Evolutionary conservation across 1,140 invertebrate genomes (phyloP).

Genomic region (Anadara kagoshimensis): DNA sequence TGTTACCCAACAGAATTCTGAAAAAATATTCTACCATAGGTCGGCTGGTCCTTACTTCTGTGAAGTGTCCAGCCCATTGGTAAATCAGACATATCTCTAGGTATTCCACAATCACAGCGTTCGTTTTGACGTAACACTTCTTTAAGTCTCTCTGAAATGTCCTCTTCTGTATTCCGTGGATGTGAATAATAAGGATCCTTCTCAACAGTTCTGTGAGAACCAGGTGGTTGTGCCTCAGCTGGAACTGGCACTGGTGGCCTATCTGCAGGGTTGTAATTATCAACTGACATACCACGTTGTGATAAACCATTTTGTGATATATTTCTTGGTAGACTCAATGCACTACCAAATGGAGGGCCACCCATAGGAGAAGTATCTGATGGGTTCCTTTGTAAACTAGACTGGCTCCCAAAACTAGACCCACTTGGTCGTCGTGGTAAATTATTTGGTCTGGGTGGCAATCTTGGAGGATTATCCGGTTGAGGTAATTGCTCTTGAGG

Average conservation of each 20-base stretch:
- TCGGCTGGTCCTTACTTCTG: conserved; percentile 33
- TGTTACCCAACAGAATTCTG: conserved; percentile 33
- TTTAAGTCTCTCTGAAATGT: conserved; percentile 37
- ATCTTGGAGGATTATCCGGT: conserved; percentile 10
- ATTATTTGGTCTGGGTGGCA: conserved; percentile 17
- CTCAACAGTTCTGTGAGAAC: conserved; percentile 7
- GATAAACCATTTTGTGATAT: conserved; percentile 3
- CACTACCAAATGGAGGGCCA: not conserved
- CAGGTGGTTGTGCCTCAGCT: not conserved
- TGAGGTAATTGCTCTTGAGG: not conserved
- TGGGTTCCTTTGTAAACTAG: not conserved
- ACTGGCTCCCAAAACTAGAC: conserved; percentile 12
- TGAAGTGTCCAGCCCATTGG: conserved; percentile 41
- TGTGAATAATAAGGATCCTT: conserved; percentile 26
- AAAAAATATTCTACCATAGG: conserved; percentile 38
- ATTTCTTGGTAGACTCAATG: not conserved
- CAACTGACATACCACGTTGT: not conserved
- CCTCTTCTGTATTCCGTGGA: conserved; percentile 28
- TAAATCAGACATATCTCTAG: conserved; percentile 35
- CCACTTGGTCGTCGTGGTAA: conserved; percentile 24
- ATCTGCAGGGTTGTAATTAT: not conserved
- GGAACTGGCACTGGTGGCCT: conserved; percentile 31
- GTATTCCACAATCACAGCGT: conserved; percentile 44
- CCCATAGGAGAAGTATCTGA: not conserved
- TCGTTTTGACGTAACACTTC: conserved; percentile 39